A percentile compares a stretch with the other conserved stretches of the same genome.
These are phyloP conservation scores for Dynastes tityus DNA, from an alignment of 2,888 invertebrate species.

Conservation along the genomic window DNA sequence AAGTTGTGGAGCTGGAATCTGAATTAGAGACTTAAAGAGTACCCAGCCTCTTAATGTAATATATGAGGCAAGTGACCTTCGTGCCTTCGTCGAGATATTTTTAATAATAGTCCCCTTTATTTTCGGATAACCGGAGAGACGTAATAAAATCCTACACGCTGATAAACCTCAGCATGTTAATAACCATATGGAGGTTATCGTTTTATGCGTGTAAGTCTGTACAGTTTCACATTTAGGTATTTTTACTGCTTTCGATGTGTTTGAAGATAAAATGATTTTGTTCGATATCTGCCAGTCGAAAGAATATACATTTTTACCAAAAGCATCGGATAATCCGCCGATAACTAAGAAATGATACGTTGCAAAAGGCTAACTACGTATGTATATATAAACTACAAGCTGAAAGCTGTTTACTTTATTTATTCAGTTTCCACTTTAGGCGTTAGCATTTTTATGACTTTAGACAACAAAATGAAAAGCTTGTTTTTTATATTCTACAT, in stretches of 20 bases:
- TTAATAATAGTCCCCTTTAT: constrained; percentile 55
- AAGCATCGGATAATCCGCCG: too few relatives aligned
- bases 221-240: constrained; percentile 27
- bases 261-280: constrained; percentile 25
- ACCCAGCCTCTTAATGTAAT: constrained; percentile 49
- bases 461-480: too few relatives aligned
- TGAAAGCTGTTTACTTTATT: too few relatives aligned
- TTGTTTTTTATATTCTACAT: too few relatives aligned
- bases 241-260: constrained; percentile 28
- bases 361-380: too few relatives aligned
- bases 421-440: too few relatives aligned
- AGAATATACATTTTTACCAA: background rate
- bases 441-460: too few relatives aligned
- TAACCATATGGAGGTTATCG: constrained; percentile 57
- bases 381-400: too few relatives aligned
- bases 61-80: constrained; percentile 56
- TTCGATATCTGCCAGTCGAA: constrained; percentile 2
- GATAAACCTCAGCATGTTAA: constrained; percentile 56
- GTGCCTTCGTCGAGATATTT: constrained; percentile 51
- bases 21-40: constrained; percentile 45
- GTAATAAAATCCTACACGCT: constrained; percentile 56
- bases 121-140: constrained; percentile 55
- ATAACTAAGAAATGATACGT: too few relatives aligned
- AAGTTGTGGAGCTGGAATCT: constrained; percentile 45
- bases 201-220: constrained; percentile 38